Evolutionary conservation across 2,888 invertebrate genomes (phyloP).

Genomic region (Leptopterna dolabrata): DNA sequence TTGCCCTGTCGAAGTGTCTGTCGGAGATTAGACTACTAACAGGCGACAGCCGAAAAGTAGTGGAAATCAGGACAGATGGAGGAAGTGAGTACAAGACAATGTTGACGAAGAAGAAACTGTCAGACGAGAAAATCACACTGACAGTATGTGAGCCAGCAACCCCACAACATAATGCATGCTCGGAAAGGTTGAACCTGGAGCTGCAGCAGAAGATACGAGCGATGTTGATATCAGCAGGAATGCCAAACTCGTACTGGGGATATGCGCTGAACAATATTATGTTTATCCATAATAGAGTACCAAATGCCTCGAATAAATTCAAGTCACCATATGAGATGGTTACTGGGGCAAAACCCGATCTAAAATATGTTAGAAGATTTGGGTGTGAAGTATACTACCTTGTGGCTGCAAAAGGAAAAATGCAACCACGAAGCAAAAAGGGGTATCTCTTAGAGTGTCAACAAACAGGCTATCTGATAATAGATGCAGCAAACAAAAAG

Average conservation of each 20-base stretch:
- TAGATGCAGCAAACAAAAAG: not conserved
- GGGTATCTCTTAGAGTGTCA: not conserved
- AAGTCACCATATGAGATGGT: not conserved
- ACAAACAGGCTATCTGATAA: not conserved
- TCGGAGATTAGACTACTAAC: not conserved
- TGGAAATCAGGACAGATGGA: not conserved
- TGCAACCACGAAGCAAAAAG: too few species aligned
- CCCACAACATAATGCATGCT: not conserved
- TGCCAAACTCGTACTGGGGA: not conserved
- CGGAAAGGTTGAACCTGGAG: not conserved
- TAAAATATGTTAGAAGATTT: not conserved
- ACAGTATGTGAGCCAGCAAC: not conserved
- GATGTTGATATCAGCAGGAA: not conserved
- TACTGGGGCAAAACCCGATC: not conserved
- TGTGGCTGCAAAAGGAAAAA: not conserved
- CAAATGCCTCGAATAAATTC: not conserved
- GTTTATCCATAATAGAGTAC: not conserved
- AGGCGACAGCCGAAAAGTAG: not conserved
- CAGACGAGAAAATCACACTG: not conserved
- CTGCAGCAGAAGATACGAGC: not conserved
- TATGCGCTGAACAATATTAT: not conserved
- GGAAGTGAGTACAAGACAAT: not conserved
- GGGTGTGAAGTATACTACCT: too few species aligned
- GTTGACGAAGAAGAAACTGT: not conserved
- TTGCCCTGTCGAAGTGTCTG: not conserved